Conservation (phyloP, 2,113 vertebrate species). For the Porphyrio hochstetteri region DNA sequence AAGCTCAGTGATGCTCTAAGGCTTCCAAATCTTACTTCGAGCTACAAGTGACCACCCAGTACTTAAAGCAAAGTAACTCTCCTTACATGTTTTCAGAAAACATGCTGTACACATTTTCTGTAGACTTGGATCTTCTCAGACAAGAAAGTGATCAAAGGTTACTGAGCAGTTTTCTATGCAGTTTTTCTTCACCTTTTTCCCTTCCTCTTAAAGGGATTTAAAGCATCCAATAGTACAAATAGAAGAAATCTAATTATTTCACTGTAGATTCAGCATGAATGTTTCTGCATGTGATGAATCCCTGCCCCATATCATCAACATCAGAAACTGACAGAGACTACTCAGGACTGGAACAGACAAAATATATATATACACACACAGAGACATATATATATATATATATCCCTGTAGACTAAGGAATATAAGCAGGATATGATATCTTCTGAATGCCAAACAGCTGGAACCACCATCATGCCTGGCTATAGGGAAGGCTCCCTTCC, state of each 20-base stretch:
- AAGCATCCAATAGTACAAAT: neutral
- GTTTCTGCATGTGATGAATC: neutral
- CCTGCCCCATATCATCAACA: neutral
- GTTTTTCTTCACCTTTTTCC: neutral
- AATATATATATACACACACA: no score
- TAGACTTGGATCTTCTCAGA: neutral
- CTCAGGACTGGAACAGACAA: neutral
- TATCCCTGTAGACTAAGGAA: neutral
- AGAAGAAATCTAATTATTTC: neutral
- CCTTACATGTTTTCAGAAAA: neutral
- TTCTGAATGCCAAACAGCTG: neutral
- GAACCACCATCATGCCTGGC: neutral
- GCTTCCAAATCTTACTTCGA: neutral
- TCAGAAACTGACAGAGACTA: neutral
- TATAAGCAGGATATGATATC: neutral
- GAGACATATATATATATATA: no score
- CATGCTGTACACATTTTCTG: neutral
- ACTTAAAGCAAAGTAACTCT: neutral
- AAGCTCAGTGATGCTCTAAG: neutral
- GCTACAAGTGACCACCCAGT: neutral
- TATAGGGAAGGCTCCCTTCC: neutral
- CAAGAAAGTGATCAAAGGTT: neutral
- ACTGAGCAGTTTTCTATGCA: neutral
- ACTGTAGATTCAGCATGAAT: neutral
- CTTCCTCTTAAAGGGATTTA: neutral